phyloP scores from a whole-genome alignment of 2,113 vertebrate species.

The Oreochromis aureus region DNA sequence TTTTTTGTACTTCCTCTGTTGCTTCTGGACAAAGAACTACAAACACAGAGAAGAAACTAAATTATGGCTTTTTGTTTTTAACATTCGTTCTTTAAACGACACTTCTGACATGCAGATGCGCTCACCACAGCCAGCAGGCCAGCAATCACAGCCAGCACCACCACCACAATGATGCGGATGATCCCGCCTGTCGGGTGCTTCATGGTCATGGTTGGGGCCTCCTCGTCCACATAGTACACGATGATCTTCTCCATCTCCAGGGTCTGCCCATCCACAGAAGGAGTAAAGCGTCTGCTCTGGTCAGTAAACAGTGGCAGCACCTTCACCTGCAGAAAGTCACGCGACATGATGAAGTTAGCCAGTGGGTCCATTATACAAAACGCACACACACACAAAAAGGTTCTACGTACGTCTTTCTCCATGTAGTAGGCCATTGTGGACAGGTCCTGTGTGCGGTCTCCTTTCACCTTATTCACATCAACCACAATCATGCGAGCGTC shows the following conservation, averaged over 20 bases:
- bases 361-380: not conserved
- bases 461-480: constrained; percentile 75
- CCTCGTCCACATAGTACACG: not conserved
- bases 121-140: constrained; percentile 86
- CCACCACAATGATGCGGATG: constrained; percentile 90
- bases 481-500: constrained; percentile 66
- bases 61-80: not conserved
- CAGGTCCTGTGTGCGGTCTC: constrained; percentile 60
- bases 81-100: not conserved
- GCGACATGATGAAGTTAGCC: not conserved
- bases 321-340: constrained; percentile 77
- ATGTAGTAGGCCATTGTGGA: constrained; percentile 85
- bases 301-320: constrained; percentile 70
- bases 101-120: not conserved
- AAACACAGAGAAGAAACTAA: not conserved
- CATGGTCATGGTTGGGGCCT: constrained; percentile 79
- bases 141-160: constrained; percentile 76
- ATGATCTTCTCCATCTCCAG: not conserved
- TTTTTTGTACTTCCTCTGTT: constrained; percentile 75
- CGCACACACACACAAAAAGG: fast-evolving
- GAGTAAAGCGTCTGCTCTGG: fast-evolving
- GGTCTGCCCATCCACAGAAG: not conserved
- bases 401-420: constrained; percentile 88
- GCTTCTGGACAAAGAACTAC: constrained; percentile 76
- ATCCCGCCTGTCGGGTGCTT: constrained; percentile 78